Conservation (phyloP, 1,140 invertebrate genomes). For the Pollicipes pollicipes region DNA sequence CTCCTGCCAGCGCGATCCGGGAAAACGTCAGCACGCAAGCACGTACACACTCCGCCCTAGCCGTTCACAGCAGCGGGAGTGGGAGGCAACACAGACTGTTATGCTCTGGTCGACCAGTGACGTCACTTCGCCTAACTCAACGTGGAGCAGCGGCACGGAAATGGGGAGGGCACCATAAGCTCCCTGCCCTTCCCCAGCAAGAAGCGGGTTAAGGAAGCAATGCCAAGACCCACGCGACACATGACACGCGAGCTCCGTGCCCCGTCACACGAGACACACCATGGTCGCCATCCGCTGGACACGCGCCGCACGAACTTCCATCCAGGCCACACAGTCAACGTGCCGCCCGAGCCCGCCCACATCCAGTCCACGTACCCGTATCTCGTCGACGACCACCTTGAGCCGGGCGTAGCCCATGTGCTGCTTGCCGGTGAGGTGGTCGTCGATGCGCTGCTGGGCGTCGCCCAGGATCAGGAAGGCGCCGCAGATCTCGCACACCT, state of each 20-base stretch:
- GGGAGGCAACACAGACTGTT: too few species aligned
- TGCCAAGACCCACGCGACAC: too few species aligned
- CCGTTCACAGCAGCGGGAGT: too few species aligned
- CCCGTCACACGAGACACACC: background rate
- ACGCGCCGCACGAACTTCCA: background rate
- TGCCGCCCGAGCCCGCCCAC: background rate
- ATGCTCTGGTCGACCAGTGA: too few species aligned
- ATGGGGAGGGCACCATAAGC: too few species aligned
- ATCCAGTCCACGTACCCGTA: slow-evolving; percentile 11
- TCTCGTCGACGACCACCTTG: slow-evolving; percentile 43
- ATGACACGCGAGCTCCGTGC: too few species aligned
- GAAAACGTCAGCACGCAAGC: too few species aligned
- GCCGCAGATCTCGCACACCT: slow-evolving; percentile 94
- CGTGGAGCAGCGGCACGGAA: too few species aligned
- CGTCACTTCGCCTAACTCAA: too few species aligned
- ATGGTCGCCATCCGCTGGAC: background rate
- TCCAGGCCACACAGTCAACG: background rate
- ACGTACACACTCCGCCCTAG: too few species aligned
- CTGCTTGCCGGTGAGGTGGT: slow-evolving; percentile 94
- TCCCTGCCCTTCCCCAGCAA: too few species aligned
- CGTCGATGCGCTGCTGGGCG: slow-evolving; percentile 90
- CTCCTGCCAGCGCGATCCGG: slow-evolving; percentile 11
- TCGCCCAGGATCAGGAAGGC: slow-evolving; percentile 94
- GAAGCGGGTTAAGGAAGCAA: too few species aligned
- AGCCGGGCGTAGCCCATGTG: slow-evolving; percentile 75